Base-by-base conservation (phyloP, 2,888 invertebrate genomes). In the Pinctada fucata region DNA sequence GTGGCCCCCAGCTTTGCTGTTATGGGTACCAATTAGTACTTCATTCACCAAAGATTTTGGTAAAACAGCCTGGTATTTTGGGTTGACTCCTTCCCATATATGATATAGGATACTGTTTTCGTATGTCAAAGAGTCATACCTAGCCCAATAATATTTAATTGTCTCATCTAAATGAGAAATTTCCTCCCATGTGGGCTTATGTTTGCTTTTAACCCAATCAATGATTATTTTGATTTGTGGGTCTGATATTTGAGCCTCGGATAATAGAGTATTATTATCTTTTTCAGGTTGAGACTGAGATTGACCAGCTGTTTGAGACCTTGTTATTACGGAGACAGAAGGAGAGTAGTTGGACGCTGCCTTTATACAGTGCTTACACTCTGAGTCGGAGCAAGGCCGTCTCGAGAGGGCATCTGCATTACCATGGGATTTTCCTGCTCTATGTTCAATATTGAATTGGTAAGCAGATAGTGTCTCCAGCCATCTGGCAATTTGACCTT, bases 341-440 rank as follows among this genome's bases (percentile, higher is more conserved):
- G 58, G 58, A 58, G 58, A 58, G 58, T 58, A 58, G 6, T 58
- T 58, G 8, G 13, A 10, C 58, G 0, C 58, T 6, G 58, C 58
- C 6, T 58, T 58, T 6, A 10, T 58, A 58, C 58, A 58, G 58
- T 58, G 6, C 13, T 58, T 58, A 58, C 58, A 58, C 6, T 58
- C 13, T 58, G 8, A 13, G 13, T 58, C 58, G 8, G 73, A 5
- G 76, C 80, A 76, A 45, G 81, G 74, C 3, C 75, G 71, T 69
- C 82, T 70, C 2, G 80, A 77, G 31, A 79, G 64, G 45, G 68
- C 70, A 75, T 82, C 72, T 13, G 79, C 82, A 71, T 77, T 80
- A 16, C 58, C 48, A 76, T 83, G 79, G 13, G 75, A 10, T n/a
- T 51, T 49, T 47, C 83, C 82, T 48, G 77, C 73, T 67, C 79